Percentiles rank a stretch among this genome's conserved stretches.
Evolutionary conservation across 2,888 invertebrate species (phyloP).

Genomic region (Diaperis boleti): DNA sequence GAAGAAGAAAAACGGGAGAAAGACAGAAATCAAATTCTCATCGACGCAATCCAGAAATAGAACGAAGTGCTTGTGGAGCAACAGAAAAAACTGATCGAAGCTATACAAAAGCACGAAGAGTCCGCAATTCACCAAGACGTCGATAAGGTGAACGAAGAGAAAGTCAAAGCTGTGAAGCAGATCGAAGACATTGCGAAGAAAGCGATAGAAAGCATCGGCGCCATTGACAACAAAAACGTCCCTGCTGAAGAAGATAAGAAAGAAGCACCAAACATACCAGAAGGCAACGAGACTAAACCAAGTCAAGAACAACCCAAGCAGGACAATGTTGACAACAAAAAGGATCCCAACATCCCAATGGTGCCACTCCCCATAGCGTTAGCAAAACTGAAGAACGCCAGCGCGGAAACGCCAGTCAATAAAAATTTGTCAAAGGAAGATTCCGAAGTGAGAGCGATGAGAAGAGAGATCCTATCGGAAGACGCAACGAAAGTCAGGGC

Average conservation of each 20-base stretch:
- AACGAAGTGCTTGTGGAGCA: constrained; percentile 78
- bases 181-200: constrained; percentile 62
- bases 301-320: constrained; percentile 4
- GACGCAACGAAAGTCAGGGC: constrained; percentile 7
- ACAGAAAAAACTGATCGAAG: constrained; percentile 67
- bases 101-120: constrained; percentile 52
- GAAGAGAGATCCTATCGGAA: constrained; percentile 48
- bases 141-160: constrained; percentile 55
- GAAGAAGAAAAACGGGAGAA: constrained; percentile 61
- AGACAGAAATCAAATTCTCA: constrained; percentile 66
- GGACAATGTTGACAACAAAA: background rate
- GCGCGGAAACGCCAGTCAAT: constrained; percentile 5
- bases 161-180: constrained; percentile 60
- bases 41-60: constrained; percentile 77
- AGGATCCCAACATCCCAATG: constrained; percentile 12
- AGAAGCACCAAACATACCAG: too few species aligned
- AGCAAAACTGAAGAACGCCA: constrained; percentile 31
- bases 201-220: constrained; percentile 61
- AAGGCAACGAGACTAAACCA: too few species aligned
- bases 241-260: constrained; percentile 1
- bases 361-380: constrained; percentile 38
- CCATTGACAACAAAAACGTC: constrained; percentile 20
- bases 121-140: constrained; percentile 48
- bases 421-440: constrained; percentile 26
- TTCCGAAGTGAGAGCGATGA: constrained; percentile 38